Evolutionary conservation across 1,140 invertebrate species (phyloP), one percentile per base, ranked within the genome.

Genomic region (Drosophila watanabei): DNA sequence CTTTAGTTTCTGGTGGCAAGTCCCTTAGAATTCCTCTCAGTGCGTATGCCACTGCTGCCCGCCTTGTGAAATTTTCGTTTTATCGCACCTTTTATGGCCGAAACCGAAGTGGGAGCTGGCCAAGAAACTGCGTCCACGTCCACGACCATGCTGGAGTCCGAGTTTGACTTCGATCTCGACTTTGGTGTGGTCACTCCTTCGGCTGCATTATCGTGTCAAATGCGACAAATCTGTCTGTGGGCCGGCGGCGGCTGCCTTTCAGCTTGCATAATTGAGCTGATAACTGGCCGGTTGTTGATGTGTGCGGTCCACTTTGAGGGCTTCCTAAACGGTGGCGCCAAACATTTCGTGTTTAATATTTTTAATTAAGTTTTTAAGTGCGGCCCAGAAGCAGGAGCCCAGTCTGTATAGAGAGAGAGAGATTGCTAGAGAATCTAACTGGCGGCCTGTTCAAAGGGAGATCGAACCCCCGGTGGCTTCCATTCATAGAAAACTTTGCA

Each of bases 31-130:
- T 64, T 71, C 35, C 11, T 46, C 18, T 0, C 65, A n/a, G 81
- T 83, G 81, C 62, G 64, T 45, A 28, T 72, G 56, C 56, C 54
- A 24, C 30, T 49, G 59, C 39, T 59, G 52, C 35, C 75, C 46
- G 84, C 82, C 85, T 89, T 85, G 86, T 90, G 85, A 89, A 90
- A 90, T 85, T 89, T 90, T 79, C 79, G 86, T 90, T 90, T 90
- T 90, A 90, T 90, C 86, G 86, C 85, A 90, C 86, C 86, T 90
- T 90, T 91, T 90, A 90, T 89, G 81, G 81, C 65, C 85, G 49
- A 52, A 63, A 57, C 68, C 75, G 71, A 73, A 75, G 71, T 75
- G 68, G 70, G 46, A 73, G 70, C 70, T 43, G 71, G 71, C 69
- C 52, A 37, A 70, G 69, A 71, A 70, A 51, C 37, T 30, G 35